phyloP scores from a whole-genome alignment of 2,113 vertebrate species.

The Colius striatus region DNA sequence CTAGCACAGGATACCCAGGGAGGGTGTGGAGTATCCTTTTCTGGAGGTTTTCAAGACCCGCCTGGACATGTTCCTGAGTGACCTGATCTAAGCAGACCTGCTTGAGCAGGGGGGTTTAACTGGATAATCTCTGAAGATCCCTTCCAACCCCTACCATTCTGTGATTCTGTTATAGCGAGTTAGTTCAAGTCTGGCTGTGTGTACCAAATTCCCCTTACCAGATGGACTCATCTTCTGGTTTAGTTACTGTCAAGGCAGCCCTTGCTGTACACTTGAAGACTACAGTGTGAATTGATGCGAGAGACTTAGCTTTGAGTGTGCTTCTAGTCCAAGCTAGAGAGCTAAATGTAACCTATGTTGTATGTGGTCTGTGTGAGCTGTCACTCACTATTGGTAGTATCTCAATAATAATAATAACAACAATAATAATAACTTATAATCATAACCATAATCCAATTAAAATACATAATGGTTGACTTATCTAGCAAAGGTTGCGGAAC shows the following conservation, averaged over 20 bases:
- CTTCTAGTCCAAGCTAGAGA: background rate
- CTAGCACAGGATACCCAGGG: too few relatives aligned
- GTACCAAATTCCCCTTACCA: background rate
- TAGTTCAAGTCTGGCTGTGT: background rate
- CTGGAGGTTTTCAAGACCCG: too few relatives aligned
- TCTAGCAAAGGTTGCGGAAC: background rate
- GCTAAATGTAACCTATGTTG: background rate
- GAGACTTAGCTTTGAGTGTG: background rate
- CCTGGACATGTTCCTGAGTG: too few relatives aligned
- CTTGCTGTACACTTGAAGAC: background rate
- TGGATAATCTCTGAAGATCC: too few relatives aligned
- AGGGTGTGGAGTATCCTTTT: too few relatives aligned
- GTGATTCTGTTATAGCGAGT: too few relatives aligned
- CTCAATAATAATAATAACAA: background rate
- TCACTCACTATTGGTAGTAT: background rate
- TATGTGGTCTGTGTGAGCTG: background rate
- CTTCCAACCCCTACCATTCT: too few relatives aligned
- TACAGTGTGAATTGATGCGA: background rate
- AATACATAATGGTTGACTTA: rapidly evolving
- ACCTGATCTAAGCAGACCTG: too few relatives aligned
- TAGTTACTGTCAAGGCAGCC: background rate
- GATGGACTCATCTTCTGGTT: background rate
- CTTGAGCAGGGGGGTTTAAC: too few relatives aligned
- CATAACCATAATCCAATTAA: background rate
- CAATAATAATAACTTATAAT: too few relatives aligned